phyloP scores from a whole-genome alignment of 2,888 invertebrate genomes.

The Agrotis segetum region DNA sequence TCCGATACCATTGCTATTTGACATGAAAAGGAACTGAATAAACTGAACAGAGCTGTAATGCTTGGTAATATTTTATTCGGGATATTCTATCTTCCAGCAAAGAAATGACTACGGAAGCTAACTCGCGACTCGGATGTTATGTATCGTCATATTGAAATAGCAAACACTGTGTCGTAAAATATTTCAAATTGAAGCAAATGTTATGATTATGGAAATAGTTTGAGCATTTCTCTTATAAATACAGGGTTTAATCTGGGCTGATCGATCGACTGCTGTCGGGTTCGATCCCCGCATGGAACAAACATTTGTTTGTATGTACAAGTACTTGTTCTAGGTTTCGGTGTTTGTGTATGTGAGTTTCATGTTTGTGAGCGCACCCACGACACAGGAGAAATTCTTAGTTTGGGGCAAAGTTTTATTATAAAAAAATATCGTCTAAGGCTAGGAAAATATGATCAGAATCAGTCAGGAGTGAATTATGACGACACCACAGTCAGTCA shows the following conservation, averaged over 20 bases:
- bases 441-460: background rate
- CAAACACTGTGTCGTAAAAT: constrained; percentile 33
- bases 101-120: constrained; percentile 49
- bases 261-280: no score
- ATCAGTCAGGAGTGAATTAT: background rate
- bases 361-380: no score
- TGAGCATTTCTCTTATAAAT: background rate
- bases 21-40: constrained; percentile 81
- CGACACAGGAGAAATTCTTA: no score
- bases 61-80: constrained; percentile 66
- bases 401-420: no score
- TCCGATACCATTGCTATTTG: constrained; percentile 81
- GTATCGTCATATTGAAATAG: constrained; percentile 24
- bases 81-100: constrained; percentile 61
- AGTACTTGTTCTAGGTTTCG: no score
- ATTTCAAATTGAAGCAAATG: constrained; percentile 27
- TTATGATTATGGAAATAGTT: constrained; percentile 6
- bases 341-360: no score
- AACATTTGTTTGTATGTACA: no score
- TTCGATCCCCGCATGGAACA: no score
- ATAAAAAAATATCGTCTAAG: no score
- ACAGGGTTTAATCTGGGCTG: background rate
- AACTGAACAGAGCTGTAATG: constrained; percentile 71
- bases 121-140: constrained; percentile 33
- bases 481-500: background rate